phyloP scores from a whole-genome alignment of 2,888 invertebrate genomes.

The Apotomis turbidana region DNA sequence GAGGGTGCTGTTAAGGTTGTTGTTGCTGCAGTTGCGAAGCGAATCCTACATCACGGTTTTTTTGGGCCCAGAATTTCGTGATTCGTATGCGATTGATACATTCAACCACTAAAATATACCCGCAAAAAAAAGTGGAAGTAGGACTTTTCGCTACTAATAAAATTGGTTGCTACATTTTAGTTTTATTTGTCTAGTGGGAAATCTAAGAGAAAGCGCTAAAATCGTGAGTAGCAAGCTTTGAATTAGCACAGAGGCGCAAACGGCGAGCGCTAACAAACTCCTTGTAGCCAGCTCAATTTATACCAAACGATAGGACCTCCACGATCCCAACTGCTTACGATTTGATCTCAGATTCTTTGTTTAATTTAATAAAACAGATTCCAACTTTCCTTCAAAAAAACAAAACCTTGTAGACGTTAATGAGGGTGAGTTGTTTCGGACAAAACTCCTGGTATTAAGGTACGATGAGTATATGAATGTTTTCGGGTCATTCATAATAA shows the following conservation, averaged over 20 bases:
- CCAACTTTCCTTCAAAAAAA: background rate
- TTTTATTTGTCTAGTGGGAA: background rate
- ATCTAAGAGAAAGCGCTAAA: background rate
- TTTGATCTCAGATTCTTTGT: background rate
- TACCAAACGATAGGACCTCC: slow-evolving; percentile 57
- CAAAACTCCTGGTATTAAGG: no score
- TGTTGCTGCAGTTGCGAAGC: no score
- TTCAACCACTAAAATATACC: no score
- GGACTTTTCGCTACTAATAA: no score
- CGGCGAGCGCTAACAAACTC: slow-evolving; percentile 63
- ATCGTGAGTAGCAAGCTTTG: slow-evolving; percentile 49
- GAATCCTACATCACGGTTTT: no score
- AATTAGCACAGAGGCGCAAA: slow-evolving; percentile 62
- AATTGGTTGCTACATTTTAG: background rate
- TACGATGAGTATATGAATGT: no score
- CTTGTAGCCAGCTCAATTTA: slow-evolving; percentile 64
- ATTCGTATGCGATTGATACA: no score
- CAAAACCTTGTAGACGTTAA: background rate
- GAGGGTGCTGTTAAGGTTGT: no score
- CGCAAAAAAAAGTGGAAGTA: no score
- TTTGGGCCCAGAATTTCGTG: no score
- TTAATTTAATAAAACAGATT: slow-evolving; percentile 1
- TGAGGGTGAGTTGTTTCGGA: no score
- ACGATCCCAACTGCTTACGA: slow-evolving; percentile 13
- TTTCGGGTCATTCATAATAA: no score